Evolutionary conservation across 2,797 vertebrate genomes (phyloP).

Genomic region (Notamacropus eugenii): DNA sequence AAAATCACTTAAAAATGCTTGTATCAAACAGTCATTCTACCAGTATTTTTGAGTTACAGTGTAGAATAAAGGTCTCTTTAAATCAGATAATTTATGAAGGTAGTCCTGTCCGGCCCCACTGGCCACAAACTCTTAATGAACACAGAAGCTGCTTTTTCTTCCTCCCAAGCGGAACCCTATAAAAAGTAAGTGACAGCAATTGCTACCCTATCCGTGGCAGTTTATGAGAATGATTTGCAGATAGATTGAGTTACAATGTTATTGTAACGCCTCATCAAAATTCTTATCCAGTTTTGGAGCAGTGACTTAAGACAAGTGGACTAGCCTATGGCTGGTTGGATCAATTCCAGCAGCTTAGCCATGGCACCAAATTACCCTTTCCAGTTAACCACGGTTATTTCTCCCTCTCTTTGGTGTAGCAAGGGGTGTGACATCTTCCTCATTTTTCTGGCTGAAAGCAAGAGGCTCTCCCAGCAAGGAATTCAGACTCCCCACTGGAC

Average conservation of each 20-base stretch:
- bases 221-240: conserved; percentile 70
- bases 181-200: conserved; percentile 72
- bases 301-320: conserved; percentile 70
- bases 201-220: conserved; percentile 63
- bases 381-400: conserved; percentile 57
- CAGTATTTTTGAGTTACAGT: neutral
- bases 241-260: conserved; percentile 64
- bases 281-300: conserved; percentile 67
- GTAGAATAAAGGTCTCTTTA: conserved; percentile 45
- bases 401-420: neutral
- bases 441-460: neutral
- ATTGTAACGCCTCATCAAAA: conserved; percentile 79
- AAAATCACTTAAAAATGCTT: conserved; percentile 11
- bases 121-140: conserved; percentile 51
- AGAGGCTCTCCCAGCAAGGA: neutral
- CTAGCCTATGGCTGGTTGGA: conserved; percentile 57
- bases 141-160: conserved; percentile 64
- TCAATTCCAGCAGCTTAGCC: conserved; percentile 61
- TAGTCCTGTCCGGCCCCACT: neutral
- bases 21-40: conserved; percentile 1
- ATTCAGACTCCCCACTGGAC: neutral
- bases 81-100: conserved; percentile 49
- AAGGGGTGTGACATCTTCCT: neutral
- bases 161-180: conserved; percentile 64
- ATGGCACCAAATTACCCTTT: conserved; percentile 62